Conservation (phyloP, 2,797 vertebrate genomes). For the Phrynocephalus guinanensis region DNA sequence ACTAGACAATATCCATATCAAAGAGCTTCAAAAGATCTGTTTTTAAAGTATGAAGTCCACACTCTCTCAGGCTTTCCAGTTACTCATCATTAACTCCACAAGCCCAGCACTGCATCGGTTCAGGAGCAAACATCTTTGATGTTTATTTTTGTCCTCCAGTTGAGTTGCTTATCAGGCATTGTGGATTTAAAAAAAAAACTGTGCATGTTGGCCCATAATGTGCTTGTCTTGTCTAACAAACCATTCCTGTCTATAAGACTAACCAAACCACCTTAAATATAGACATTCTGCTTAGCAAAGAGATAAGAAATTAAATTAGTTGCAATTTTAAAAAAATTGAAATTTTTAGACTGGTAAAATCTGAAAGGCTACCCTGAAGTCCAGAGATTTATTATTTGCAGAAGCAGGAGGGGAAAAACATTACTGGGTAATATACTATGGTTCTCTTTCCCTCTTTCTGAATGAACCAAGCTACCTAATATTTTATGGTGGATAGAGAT, state of each 20-base stretch:
- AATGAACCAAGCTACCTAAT: background rate
- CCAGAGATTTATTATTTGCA: background rate
- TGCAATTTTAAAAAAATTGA: background rate
- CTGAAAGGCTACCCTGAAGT: background rate
- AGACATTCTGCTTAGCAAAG: rapidly evolving
- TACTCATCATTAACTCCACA: conserved; percentile 6
- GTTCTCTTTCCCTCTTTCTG: background rate
- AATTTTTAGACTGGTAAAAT: background rate
- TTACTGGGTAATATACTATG: too few species aligned
- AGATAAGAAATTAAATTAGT: background rate
- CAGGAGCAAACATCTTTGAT: background rate
- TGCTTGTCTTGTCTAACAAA: background rate
- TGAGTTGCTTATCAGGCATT: background rate
- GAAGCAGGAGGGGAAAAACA: background rate
- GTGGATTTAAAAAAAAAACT: background rate
- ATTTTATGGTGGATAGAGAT: rapidly evolving
- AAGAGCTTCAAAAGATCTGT: background rate
- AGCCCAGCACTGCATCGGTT: background rate
- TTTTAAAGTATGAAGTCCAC: background rate
- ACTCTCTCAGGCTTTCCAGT: background rate
- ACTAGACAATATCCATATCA: background rate
- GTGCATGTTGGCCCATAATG: background rate
- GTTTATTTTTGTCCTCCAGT: background rate
- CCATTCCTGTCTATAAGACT: background rate
- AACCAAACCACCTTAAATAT: rapidly evolving